Evolutionary conservation across 37 sponge, comb jelly and placozoan species (phyloP).

Genomic region (Spongilla lacustris): DNA sequence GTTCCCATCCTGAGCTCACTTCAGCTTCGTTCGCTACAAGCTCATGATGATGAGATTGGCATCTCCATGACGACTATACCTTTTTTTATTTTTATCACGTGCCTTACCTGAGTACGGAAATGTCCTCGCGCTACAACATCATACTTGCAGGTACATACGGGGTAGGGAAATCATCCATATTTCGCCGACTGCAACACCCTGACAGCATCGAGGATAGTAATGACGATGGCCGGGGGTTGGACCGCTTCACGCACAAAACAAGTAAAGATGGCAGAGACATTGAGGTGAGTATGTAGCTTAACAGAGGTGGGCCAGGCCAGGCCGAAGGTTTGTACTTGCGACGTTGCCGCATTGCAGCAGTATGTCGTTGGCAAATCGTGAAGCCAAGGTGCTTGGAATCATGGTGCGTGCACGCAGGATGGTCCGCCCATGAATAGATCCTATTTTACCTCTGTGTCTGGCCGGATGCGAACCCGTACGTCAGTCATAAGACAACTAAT

Average conservation of each 20-base stretch:
- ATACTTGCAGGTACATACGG: conserved; percentile 46
- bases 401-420: too few species aligned
- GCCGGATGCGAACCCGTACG: too few species aligned
- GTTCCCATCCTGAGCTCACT: too few species aligned
- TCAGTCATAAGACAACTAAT: too few species aligned
- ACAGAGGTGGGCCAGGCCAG: too few species aligned
- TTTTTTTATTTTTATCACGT: neutral
- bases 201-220: neutral
- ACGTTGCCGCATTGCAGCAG: too few species aligned
- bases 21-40: too few species aligned
- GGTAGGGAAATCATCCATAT: conserved; percentile 51
- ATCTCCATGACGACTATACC: neutral
- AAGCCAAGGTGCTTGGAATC: too few species aligned
- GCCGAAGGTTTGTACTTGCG: too few species aligned
- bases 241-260: neutral
- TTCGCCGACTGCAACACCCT: neutral
- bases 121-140: conserved; percentile 6
- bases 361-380: too few species aligned
- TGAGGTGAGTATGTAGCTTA: neutral
- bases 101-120: neutral
- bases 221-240: neutral
- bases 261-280: neutral
- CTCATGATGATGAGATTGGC: neutral
- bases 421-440: too few species aligned
- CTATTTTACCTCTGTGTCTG: too few species aligned